Base-by-base conservation (phyloP, 1,140 invertebrate species). In the Aradophagus sp. region DNA sequence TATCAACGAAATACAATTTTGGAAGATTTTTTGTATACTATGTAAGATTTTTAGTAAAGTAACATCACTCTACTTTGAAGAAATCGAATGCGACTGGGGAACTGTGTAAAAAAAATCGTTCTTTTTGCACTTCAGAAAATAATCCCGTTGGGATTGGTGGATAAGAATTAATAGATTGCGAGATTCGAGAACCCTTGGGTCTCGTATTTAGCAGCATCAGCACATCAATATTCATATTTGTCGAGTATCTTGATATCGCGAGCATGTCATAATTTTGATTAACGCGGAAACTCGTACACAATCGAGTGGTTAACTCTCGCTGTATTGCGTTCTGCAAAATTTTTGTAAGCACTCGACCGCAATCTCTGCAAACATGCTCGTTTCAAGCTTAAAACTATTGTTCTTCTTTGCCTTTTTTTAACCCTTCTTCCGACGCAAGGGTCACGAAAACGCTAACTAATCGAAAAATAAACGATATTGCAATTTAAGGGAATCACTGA, bases 221-320 rank as follows among this genome's bases (percentile, higher is more conserved):
- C 81, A 81, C 78, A 82, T 83, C 77, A 83, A 83, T 83, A 83
- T 83, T 83, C 81, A 83, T 82, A 77, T 65, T 74, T 68, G 52
- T 47, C 26, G 58, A 77, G 66, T 68, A 52, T 39, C 63, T 41
- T 14, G 44, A 8, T 38, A 48, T 41, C 38, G 34, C 29, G 41
- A 19, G 34, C 14, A 23, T 29, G 38, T 27, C 35, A 66, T 45
- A 62, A 71, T 55, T 55, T 61, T 38, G 47, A 45, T 39, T 58
- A 56, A 55, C 42, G 14, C 31, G 47, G 20, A 71, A 61, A 42
- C 29, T 53, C 32, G 55, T 26, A 32, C 10, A 17, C 19, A 20
- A 26, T 41, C 34, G 13, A 50, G 44, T 32, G 59, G 32, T 39
- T 39, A 61, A 50, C 31, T 31, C 17, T 29, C 12, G 20, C 20